Conservation (phyloP, 2,797 vertebrate species). For the Parauchenoglanis ngamensis region DNA sequence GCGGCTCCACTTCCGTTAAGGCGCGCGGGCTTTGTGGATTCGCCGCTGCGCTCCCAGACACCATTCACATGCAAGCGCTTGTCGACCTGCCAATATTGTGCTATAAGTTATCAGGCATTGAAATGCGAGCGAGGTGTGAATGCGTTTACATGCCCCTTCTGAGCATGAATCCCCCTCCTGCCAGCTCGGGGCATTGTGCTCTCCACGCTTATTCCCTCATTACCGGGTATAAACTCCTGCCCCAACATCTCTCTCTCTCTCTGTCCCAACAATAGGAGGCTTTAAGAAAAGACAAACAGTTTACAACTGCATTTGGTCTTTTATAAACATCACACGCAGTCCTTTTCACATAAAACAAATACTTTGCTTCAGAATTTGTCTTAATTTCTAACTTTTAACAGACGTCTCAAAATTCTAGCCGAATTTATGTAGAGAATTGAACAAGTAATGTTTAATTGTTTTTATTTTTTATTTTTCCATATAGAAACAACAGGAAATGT, state of each 20-base stretch:
- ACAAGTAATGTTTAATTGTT: not conserved
- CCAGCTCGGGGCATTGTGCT: slow-evolving; percentile 62
- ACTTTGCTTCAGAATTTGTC: not conserved
- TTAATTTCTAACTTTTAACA: not conserved
- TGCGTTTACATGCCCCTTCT: slow-evolving; percentile 71
- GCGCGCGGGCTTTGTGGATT: slow-evolving; percentile 74
- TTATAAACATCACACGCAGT: slow-evolving; percentile 15
- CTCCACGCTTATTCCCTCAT: slow-evolving; percentile 71
- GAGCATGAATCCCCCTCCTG: slow-evolving; percentile 66
- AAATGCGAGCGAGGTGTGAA: slow-evolving; percentile 80
- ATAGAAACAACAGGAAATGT: not conserved
- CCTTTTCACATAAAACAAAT: slow-evolving; percentile 13
- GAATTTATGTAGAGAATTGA: not conserved
- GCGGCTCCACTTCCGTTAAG: slow-evolving; percentile 52
- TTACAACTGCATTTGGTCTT: slow-evolving; percentile 20
- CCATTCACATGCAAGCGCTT: slow-evolving; percentile 76
- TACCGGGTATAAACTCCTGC: slow-evolving; percentile 19
- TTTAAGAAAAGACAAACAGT: slow-evolving; percentile 47
- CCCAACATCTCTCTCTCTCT: not conserved
- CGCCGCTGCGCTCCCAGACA: slow-evolving; percentile 70
- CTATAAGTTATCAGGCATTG: slow-evolving; percentile 76
- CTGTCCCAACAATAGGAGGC: slow-evolving; percentile 30
- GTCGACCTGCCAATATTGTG: slow-evolving; percentile 73
- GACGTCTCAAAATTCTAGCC: not conserved
- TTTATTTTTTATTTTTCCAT: no score